Percentiles rank a stretch among this genome's conserved stretches.
These are phyloP conservation scores for Zaprionus capensis DNA, from an alignment of 1,140 invertebrate genomes.

Conservation along the genomic window DNA sequence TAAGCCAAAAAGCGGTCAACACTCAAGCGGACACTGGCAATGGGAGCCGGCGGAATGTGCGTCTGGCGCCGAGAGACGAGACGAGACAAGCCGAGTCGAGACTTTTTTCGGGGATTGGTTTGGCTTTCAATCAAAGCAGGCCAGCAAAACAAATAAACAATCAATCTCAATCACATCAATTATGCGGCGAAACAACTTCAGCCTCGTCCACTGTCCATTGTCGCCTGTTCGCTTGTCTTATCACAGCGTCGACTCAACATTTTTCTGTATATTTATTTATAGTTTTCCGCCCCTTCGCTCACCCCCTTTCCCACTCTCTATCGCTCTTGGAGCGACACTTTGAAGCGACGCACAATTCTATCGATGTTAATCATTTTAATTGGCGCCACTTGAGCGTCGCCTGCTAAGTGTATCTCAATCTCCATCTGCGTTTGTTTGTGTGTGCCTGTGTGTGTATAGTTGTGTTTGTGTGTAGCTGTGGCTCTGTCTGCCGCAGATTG, in stretches of 20 bases:
- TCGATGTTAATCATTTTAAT: slow-evolving; percentile 80
- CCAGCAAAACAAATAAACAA: slow-evolving; percentile 70
- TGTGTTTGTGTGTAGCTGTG: slow-evolving; percentile 40
- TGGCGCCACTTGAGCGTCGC: slow-evolving; percentile 73
- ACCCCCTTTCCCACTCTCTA: background rate
- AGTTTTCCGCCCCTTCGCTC: background rate
- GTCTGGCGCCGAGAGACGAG: slow-evolving; percentile 33
- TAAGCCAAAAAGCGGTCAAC: slow-evolving; percentile 70
- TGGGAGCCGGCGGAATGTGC: slow-evolving; percentile 33
- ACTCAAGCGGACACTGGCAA: slow-evolving; percentile 35
- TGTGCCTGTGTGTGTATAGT: slow-evolving; percentile 42
- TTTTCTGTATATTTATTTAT: slow-evolving; percentile 13
- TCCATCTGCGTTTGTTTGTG: slow-evolving; percentile 11
- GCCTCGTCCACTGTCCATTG: background rate
- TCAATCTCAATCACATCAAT: slow-evolving; percentile 82
- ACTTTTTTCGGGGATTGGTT: slow-evolving; percentile 9
- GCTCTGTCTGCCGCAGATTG: slow-evolving; percentile 39
- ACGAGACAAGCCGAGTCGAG: too few relatives aligned
- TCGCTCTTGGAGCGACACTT: slow-evolving; percentile 51
- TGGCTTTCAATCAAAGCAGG: slow-evolving; percentile 53
- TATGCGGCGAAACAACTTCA: slow-evolving; percentile 72
- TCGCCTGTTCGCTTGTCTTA: slow-evolving; percentile 60
- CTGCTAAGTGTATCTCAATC: slow-evolving; percentile 45
- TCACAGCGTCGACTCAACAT: slow-evolving; percentile 34
- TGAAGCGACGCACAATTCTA: slow-evolving; percentile 54